Conservation (phyloP, 2,888 invertebrate species). For the Caenorhabditis sulstoni region DNA sequence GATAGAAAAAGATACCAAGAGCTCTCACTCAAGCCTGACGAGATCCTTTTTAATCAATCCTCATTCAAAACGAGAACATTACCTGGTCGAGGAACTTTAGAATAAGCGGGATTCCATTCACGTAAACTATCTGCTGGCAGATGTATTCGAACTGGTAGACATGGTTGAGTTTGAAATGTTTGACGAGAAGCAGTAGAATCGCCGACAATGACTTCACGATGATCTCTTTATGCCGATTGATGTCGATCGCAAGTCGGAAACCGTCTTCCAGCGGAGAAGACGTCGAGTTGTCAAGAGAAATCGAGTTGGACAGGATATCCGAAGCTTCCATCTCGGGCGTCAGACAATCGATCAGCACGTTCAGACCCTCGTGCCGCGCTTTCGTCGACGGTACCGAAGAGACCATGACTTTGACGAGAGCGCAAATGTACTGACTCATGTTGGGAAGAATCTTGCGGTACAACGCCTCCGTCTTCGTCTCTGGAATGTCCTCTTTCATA, state of each 20-base stretch:
- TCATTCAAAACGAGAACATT: neutral
- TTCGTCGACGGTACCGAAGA: conserved; percentile 92
- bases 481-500: conserved; percentile 84
- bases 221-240: conserved; percentile 94
- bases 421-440: conserved; percentile 92
- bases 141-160: conserved; percentile 99
- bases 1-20: neutral
- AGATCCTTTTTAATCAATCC: conserved; percentile 39
- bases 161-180: conserved; percentile 97
- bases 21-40: neutral
- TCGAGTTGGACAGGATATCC: conserved; percentile 79
- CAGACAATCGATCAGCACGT: conserved; percentile 96
- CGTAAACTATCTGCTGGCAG: conserved; percentile 95
- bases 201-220: conserved; percentile 96
- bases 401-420: conserved; percentile 92
- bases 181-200: conserved; percentile 91
- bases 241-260: conserved; percentile 89
- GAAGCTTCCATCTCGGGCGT: conserved; percentile 83
- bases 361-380: conserved; percentile 93
- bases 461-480: conserved; percentile 72
- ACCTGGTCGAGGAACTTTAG: conserved; percentile 97
- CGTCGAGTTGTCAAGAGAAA: conserved; percentile 73
- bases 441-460: conserved; percentile 90
- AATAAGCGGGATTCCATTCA: conserved; percentile 97
- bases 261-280: conserved; percentile 75